Percentiles rank a stretch among this genome's conserved stretches.
Conservation (phyloP, 2,888 invertebrate species). For the Aporophyla nigra region DNA sequence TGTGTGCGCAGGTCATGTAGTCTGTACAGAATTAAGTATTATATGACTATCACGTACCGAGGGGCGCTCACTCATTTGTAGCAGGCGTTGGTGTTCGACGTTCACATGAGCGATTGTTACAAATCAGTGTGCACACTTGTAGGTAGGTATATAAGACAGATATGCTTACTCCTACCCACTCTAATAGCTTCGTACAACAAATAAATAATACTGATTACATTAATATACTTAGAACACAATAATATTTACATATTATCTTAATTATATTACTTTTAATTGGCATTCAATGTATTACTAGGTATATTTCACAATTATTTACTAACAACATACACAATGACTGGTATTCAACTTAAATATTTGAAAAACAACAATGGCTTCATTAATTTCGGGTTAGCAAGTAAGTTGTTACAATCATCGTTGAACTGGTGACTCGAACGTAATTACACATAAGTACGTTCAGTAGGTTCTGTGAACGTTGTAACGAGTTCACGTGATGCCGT, state of each 20-base stretch:
- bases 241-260: slow-evolving; percentile 65
- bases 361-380: slow-evolving; percentile 34
- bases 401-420: background rate
- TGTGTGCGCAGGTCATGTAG: slow-evolving; percentile 18
- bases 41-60: background rate
- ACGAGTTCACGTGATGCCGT: slow-evolving; percentile 12
- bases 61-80: slow-evolving; percentile 5
- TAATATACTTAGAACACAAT: slow-evolving; percentile 49
- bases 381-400: background rate
- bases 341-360: background rate
- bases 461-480: slow-evolving; percentile 5
- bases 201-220: slow-evolving; percentile 66
- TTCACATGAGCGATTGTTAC: background rate
- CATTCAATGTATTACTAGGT: slow-evolving; percentile 27
- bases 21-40: slow-evolving; percentile 35
- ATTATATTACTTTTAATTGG: slow-evolving; percentile 35
- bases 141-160: slow-evolving; percentile 10
- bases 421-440: background rate
- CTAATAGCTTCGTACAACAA: slow-evolving; percentile 51
- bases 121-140: slow-evolving; percentile 2
- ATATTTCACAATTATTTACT: slow-evolving; percentile 48
- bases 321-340: slow-evolving; percentile 19
- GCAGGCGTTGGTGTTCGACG: background rate
- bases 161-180: slow-evolving; percentile 50
- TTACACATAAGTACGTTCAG: background rate